These are phyloP conservation scores for Cordilura impudica DNA, from an alignment of 2,888 invertebrate species.

Conservation along the genomic window DNA sequence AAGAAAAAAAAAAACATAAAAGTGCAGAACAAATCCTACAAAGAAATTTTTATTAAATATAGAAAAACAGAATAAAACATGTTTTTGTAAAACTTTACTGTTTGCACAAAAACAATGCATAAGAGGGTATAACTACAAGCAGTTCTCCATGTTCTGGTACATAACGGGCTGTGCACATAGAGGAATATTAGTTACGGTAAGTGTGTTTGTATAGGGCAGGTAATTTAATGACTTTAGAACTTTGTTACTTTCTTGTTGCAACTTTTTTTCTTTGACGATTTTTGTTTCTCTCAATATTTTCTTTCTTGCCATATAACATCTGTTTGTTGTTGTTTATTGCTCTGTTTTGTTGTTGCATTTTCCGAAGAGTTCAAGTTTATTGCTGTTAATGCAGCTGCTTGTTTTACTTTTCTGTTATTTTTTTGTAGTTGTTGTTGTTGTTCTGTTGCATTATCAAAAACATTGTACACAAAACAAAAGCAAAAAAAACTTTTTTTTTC, in stretches of 20 bases:
- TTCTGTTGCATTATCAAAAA: not conserved
- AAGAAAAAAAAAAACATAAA: not conserved
- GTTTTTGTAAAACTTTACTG: not conserved
- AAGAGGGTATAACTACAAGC: not conserved
- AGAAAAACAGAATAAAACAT: not conserved
- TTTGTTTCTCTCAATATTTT: not conserved
- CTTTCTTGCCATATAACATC: constrained; percentile 31
- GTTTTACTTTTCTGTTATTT: not conserved
- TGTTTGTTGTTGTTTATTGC: constrained; percentile 11
- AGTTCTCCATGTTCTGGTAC: too few species aligned
- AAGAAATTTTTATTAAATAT: not conserved
- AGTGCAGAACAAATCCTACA: too few species aligned
- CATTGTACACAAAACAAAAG: not conserved
- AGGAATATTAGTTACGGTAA: not conserved
- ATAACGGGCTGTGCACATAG: too few species aligned
- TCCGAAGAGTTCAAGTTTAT: constrained; percentile 45
- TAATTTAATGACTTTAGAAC: constrained; percentile 61
- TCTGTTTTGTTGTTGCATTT: constrained; percentile 11
- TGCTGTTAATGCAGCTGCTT: constrained; percentile 42
- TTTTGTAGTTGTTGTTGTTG: not conserved
- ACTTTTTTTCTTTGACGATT: not conserved
- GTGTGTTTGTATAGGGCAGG: constrained; percentile 32
- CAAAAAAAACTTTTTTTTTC: constrained; percentile 37
- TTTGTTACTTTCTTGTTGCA: constrained; percentile 30
- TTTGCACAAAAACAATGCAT: not conserved